Conservation (phyloP, 2,797 vertebrate genomes). For the Cynopterus sphinx region DNA sequence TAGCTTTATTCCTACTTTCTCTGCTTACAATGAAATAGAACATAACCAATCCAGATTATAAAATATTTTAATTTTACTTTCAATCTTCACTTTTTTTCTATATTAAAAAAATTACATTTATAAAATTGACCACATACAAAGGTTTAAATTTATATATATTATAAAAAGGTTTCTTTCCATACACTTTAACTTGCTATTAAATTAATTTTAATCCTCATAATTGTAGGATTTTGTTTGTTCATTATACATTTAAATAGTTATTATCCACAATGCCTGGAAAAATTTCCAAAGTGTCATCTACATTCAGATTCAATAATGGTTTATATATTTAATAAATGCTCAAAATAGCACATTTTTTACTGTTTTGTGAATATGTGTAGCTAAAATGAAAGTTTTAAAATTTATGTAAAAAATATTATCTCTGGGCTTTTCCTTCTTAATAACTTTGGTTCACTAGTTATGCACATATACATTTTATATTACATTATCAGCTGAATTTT, state of each 20-base stretch:
- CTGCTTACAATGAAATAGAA: neutral
- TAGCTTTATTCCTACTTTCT: neutral
- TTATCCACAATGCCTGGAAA: neutral
- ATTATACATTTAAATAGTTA: conserved; percentile 3
- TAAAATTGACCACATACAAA: neutral
- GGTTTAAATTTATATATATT: neutral
- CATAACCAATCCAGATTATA: neutral
- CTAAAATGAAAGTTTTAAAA: neutral
- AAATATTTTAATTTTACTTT: conserved; percentile 39
- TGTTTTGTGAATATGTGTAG: neutral
- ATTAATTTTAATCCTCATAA: neutral
- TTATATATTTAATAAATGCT: neutral
- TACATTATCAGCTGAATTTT: neutral
- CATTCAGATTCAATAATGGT: neutral
- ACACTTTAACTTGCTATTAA: conserved; percentile 4
- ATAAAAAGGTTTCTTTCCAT: neutral
- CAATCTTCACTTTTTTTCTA: neutral
- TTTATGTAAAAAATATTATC: neutral
- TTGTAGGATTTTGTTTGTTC: neutral
- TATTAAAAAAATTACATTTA: neutral
- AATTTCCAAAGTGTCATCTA: neutral
- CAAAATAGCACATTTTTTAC: neutral
- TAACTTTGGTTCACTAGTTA: neutral
- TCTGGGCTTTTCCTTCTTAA: neutral
- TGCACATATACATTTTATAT: neutral